Percentiles rank a stretch among this genome's conserved stretches.
Evolutionary conservation across 35 echinoderm and acorn worm species (phyloP).

Genomic region (Amphiura filiformis): DNA sequence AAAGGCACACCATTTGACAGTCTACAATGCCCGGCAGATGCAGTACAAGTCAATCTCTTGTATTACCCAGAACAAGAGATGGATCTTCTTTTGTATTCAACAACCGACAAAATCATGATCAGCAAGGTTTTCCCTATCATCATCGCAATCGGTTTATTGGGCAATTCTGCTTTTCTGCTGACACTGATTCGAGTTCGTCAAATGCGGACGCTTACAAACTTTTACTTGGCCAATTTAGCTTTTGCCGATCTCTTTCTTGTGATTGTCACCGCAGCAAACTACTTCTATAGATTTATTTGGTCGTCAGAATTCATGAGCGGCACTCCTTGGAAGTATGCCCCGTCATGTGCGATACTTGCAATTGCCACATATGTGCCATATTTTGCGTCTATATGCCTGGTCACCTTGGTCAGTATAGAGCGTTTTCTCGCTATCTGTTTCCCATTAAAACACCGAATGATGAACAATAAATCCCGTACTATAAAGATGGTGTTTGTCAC

Average conservation of each 20-base stretch:
- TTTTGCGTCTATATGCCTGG: not conserved
- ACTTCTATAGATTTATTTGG: not conserved
- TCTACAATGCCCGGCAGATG: not conserved
- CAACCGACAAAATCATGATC: not conserved
- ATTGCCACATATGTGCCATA: not conserved
- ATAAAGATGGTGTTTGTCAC: not conserved
- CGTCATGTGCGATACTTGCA: not conserved
- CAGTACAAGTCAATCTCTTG: not conserved
- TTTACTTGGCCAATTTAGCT: not conserved
- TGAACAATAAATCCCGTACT: not conserved
- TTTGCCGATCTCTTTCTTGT: not conserved
- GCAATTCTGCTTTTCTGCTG: not conserved
- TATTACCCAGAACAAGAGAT: not conserved
- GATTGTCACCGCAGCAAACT: not conserved
- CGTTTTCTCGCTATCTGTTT: not conserved
- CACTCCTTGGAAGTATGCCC: not conserved
- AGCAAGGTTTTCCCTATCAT: not conserved
- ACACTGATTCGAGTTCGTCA: not conserved
- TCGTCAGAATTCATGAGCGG: not conserved
- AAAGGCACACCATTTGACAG: not conserved
- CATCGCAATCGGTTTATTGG: not conserved
- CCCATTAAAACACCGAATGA: not conserved
- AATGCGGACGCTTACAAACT: not conserved
- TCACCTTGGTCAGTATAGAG: not conserved
- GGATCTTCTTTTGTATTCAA: not conserved